These are phyloP conservation scores for Molanna angustata DNA, from an alignment of 2,888 invertebrate species.

Conservation along the genomic window DNA sequence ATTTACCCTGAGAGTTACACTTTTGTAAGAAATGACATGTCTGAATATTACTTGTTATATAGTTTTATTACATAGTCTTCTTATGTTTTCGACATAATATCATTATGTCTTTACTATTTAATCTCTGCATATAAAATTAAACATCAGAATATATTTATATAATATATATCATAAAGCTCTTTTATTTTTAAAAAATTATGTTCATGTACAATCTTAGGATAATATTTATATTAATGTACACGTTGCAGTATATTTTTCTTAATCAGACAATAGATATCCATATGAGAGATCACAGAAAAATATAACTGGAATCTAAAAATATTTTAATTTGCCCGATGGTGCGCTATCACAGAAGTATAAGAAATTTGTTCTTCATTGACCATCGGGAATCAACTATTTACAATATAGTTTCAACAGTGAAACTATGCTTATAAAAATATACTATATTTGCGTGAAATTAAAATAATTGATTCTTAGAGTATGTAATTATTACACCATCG, in stretches of 20 bases:
- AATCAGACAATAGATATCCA: slow-evolving; percentile 31
- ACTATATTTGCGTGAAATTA: slow-evolving; percentile 11
- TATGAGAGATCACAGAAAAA: slow-evolving; percentile 59
- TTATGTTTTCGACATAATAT: slow-evolving; percentile 17
- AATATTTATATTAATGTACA: slow-evolving; percentile 25
- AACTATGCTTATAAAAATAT: slow-evolving; percentile 23
- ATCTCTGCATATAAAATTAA: slow-evolving; percentile 28
- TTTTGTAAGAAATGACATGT: slow-evolving; percentile 15
- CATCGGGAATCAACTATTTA: slow-evolving; percentile 6
- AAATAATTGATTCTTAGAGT: not conserved
- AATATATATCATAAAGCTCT: slow-evolving; percentile 33
- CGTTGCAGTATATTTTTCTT: slow-evolving; percentile 30
- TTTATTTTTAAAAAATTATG: slow-evolving; percentile 27
- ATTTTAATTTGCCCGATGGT: slow-evolving; percentile 23
- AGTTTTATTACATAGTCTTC: slow-evolving; percentile 24
- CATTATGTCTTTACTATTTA: slow-evolving; percentile 18
- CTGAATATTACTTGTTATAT: slow-evolving; percentile 10
- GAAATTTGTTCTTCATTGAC: slow-evolving; percentile 26
- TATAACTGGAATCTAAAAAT: slow-evolving; percentile 54
- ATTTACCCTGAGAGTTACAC: slow-evolving; percentile 30
- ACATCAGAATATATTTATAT: slow-evolving; percentile 20
- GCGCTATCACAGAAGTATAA: slow-evolving; percentile 32
- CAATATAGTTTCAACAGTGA: slow-evolving; percentile 10
- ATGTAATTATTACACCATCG: slow-evolving; percentile 8
- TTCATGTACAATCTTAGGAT: slow-evolving; percentile 30